Evolutionary conservation across 1,140 invertebrate genomes (phyloP), one percentile per base, ranked within the genome.

Genomic region (Drosophila saltans): DNA sequence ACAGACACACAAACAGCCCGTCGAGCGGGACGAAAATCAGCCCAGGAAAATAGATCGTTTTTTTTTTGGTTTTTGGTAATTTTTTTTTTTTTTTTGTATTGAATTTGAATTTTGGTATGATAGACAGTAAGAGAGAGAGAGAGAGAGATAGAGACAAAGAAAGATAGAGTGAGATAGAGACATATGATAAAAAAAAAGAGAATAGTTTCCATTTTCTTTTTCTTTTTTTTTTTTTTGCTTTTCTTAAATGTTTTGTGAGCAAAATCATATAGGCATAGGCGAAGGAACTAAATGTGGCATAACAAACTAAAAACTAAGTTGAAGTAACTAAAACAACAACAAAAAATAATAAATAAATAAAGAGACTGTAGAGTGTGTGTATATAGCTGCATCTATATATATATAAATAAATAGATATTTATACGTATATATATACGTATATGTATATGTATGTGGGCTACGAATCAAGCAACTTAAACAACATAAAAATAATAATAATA

Each of bases 21-120:
- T 83, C 78, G 79, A 83, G 78, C 81, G 91, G 91, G 90, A 91
- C 90, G 84, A 85, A 91, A 92, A 92, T 92, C 86, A 92, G 91
- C 91, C 91, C 91, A 89, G 81, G 90, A 84, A 91, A 90, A 90
- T 91, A 86, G 81, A 82, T 79, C 72, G 69, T 52, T 64, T 72
- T 67, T 55, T 66, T 63, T 79, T 79, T 79, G 55, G 48, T 60
- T 64, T 36, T 67, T 75, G 45, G 67, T 78, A 63, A 30, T 72
- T 63, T 67, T 58, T 55, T 58, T 64, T 59, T 67, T 67, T 55
- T 66, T 63, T 76, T 79, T 79, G 62, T 79, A 78, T 66, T 57
- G 43, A 24, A 26, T 76, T 69, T 70, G 48, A 61, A 55, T 70
- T 43, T 56, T 56, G 56, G 11, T 86, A 74, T 88, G 68, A 77